Evolutionary conservation across 2,888 invertebrate genomes (phyloP), one percentile per base, ranked within the genome.

Genomic region (Coenonympha glycerion): DNA sequence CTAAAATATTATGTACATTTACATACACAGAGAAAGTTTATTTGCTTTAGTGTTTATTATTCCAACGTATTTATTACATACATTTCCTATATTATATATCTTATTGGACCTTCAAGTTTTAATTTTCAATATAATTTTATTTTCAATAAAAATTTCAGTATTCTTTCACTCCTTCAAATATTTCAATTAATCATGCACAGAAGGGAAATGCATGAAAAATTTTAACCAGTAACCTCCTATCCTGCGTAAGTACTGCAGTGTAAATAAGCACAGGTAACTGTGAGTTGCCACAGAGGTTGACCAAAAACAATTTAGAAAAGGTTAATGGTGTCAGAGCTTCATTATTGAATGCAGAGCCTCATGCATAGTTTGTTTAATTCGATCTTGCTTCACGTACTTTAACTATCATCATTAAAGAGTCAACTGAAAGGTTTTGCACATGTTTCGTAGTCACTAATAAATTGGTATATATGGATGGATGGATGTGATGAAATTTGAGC

Each of bases 1-100:
- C 44, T 34, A 24, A 34, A 45, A 45, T 45, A 24, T 22, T 16
- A 22, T 30, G 15, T 13, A 33, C n/a, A n/a, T n/a, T n/a, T n/a
- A n/a, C n/a, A n/a, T n/a, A n/a, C n/a, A n/a, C n/a, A 22, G 24
- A 22, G 44, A 45, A 33, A 45, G 44, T 33, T 28, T 18, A 26
- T 16, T 26, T 22, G n/a, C 13, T 31, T 30, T 42, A 16, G 34
- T n/a, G 24, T 34, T 34, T 45, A 28, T 33, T 13, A 18, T n/a
- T n/a, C n/a, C 37, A 37, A 37, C 19, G 11, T 13, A 22, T 34
- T 6, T 8, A 4, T n/a, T 16, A 16, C 15, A 2, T 16, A 34
- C 9, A 6, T 24, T n/a, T n/a, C n/a, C n/a, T n/a, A n/a, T n/a
- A n/a, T n/a, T n/a, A n/a, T n/a, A n/a, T n/a, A n/a, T n/a, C n/a